These are phyloP conservation scores for Aleadryas rufinucha DNA, from an alignment of 2,113 vertebrate species.

Conservation along the genomic window DNA sequence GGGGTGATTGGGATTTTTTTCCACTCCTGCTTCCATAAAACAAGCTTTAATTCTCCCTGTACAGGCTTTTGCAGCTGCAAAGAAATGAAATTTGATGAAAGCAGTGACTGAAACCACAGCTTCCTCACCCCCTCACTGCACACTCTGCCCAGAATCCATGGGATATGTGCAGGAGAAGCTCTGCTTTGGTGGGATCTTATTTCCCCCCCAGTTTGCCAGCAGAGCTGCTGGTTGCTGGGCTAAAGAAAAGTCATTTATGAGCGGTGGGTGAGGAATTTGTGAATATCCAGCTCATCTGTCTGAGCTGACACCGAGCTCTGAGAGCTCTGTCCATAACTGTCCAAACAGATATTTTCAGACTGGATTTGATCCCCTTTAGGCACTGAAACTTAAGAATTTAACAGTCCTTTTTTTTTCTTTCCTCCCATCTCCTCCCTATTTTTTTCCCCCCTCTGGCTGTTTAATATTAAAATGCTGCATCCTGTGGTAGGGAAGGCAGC, in stretches of 20 bases:
- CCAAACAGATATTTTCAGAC: background rate
- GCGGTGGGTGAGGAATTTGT: background rate
- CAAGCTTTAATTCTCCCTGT: background rate
- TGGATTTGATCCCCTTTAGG: background rate
- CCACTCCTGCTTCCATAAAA: background rate
- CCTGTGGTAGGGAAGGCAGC: background rate
- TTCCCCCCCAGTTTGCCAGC: background rate
- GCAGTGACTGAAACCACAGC: background rate
- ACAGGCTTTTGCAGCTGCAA: background rate
- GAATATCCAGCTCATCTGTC: background rate
- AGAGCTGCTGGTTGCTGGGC: background rate
- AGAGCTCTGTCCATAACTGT: background rate
- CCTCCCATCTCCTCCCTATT: too few relatives aligned
- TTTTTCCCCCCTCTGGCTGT: accelerated
- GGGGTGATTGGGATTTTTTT: background rate
- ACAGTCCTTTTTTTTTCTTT: accelerated
- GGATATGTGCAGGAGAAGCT: background rate
- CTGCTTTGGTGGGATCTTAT: background rate
- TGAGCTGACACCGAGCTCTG: background rate
- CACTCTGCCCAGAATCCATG: background rate
- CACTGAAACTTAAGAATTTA: background rate
- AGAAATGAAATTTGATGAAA: background rate
- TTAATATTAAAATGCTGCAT: background rate
- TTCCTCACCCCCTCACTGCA: background rate
- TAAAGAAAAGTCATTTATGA: background rate